phyloP scores from a whole-genome alignment of 2,797 vertebrate species.

The Hybognathus amarus region DNA sequence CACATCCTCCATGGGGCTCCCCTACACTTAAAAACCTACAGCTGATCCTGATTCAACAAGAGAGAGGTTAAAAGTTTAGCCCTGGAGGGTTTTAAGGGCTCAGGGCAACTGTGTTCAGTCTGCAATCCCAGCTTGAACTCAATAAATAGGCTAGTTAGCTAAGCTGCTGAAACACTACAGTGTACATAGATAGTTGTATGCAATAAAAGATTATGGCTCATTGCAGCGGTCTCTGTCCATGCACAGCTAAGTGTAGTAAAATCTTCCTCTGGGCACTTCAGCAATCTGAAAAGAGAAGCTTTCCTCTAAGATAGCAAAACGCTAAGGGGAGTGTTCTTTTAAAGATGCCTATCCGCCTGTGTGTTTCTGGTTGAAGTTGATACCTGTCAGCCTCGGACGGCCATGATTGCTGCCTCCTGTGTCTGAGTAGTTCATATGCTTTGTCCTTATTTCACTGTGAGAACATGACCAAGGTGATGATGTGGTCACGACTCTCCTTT shows the following conservation, averaged over 20 bases:
- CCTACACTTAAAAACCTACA: slow-evolving; percentile 39
- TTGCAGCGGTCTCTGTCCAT: neutral
- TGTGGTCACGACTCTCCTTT: no score
- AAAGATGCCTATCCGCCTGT: no score
- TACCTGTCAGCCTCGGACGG: no score
- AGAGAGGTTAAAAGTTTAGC: slow-evolving; percentile 48
- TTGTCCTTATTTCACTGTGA: no score
- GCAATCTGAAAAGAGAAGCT: no score
- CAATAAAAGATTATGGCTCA: neutral
- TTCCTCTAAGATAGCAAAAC: no score
- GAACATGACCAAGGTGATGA: no score
- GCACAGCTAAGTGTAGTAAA: neutral
- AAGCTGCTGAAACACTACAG: neutral
- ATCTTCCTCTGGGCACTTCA: neutral
- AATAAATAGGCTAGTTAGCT: slow-evolving; percentile 33
- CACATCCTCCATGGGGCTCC: slow-evolving; percentile 35
- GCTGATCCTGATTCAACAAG: slow-evolving; percentile 51
- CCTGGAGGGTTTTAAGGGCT: slow-evolving; percentile 36
- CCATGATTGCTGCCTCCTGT: no score
- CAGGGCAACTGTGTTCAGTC: slow-evolving; percentile 38
- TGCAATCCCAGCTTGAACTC: slow-evolving; percentile 34
- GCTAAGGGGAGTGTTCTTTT: no score
- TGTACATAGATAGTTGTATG: neutral
- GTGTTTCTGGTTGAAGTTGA: no score
- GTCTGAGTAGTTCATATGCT: no score